Conservation (phyloP, 2,797 vertebrate species). For the Myiothlypis chrysogaster region DNA sequence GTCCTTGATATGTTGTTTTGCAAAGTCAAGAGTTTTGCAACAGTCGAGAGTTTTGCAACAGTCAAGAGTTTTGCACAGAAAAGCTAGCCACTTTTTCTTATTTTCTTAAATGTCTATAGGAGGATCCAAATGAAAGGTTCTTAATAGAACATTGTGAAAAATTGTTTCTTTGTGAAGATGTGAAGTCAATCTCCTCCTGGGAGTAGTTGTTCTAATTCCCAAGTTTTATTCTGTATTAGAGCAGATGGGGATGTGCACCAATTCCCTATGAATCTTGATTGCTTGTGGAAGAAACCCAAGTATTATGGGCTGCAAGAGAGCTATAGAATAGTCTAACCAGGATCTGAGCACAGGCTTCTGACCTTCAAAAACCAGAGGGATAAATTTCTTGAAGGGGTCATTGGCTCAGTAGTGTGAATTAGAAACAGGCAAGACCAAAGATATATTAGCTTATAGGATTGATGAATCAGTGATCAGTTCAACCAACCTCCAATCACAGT, state of each 20-base stretch:
- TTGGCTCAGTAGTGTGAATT: neutral
- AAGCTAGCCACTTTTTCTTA: neutral
- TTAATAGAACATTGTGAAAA: neutral
- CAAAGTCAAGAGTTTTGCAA: neutral
- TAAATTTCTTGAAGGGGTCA: neutral
- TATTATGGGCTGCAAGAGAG: neutral
- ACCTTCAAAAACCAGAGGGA: neutral
- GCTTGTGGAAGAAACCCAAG: neutral
- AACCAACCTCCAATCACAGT: neutral
- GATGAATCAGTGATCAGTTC: neutral
- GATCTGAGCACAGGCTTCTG: neutral
- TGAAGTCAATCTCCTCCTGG: neutral
- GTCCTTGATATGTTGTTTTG: neutral
- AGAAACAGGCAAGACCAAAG: neutral
- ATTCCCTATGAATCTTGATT: neutral
- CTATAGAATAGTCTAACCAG: neutral
- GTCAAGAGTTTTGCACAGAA: neutral
- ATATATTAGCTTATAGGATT: accelerated
- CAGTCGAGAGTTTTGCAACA: neutral
- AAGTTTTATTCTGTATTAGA: neutral
- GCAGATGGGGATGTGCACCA: neutral
- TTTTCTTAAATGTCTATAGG: neutral
- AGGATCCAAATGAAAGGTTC: neutral
- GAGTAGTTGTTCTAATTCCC: neutral
- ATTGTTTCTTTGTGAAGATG: neutral